Conservation (phyloP, 2,797 vertebrate species). For the Carduelis carduelis region DNA sequence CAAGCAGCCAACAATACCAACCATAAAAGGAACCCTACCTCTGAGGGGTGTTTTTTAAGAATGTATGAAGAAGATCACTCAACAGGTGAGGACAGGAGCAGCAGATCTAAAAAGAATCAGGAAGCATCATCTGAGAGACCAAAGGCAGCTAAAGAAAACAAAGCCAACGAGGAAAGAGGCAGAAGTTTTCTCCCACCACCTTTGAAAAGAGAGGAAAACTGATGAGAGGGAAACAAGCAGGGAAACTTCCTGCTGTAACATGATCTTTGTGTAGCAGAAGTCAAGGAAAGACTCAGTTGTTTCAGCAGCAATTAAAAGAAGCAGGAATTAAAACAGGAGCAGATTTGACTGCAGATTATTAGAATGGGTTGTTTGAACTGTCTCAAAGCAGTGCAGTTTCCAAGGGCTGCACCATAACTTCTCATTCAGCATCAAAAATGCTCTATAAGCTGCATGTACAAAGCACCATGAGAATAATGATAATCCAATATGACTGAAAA, state of each 20-base stretch:
- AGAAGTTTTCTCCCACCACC: slow-evolving; percentile 16
- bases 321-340: background rate
- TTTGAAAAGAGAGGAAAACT: slow-evolving; percentile 6
- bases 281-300: background rate
- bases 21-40: slow-evolving; percentile 59
- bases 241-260: background rate
- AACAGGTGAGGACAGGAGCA: slow-evolving; percentile 42
- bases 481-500: background rate
- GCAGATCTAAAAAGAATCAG: slow-evolving; percentile 39
- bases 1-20: background rate
- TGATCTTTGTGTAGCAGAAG: background rate
- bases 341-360: background rate
- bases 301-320: background rate
- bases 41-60: slow-evolving; percentile 36
- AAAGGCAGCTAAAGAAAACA: slow-evolving; percentile 51
- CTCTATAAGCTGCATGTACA: background rate
- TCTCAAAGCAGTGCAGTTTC: background rate
- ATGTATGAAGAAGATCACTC: slow-evolving; percentile 33
- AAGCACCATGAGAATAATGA: fast-evolving
- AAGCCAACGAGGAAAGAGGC: slow-evolving; percentile 34
- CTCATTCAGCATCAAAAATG: background rate
- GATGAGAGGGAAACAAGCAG: background rate
- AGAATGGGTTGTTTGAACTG: background rate
- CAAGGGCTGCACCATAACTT: background rate
- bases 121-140: slow-evolving; percentile 46